Evolutionary conservation across 1,140 invertebrate species (phyloP).

Genomic region (Drosophila bocqueti): DNA sequence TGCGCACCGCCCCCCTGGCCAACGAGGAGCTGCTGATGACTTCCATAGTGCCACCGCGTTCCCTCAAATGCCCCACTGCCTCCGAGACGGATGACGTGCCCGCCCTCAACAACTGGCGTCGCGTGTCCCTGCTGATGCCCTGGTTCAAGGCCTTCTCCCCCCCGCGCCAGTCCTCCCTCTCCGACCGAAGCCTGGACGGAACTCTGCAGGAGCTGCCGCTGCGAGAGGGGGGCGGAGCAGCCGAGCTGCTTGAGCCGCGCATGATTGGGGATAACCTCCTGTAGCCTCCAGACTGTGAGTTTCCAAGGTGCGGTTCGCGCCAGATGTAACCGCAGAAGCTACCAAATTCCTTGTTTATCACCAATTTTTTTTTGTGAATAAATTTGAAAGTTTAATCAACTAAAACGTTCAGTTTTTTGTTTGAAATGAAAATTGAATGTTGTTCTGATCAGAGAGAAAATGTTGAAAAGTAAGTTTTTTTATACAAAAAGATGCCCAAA

Average conservation of each 20-base stretch:
- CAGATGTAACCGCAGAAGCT: background rate
- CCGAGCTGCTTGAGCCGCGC: background rate
- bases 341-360: background rate
- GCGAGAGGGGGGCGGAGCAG: background rate
- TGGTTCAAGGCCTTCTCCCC: slow-evolving; percentile 4
- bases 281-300: too few species aligned
- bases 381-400: slow-evolving; percentile 30
- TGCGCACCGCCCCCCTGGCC: slow-evolving; percentile 32
- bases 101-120: slow-evolving; percentile 7
- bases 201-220: background rate
- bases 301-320: too few species aligned
- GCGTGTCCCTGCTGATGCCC: slow-evolving; percentile 12
- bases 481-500: too few species aligned
- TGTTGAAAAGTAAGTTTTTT: too few species aligned
- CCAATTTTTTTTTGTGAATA: slow-evolving; percentile 37
- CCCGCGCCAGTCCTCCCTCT: too few species aligned
- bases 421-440: too few species aligned
- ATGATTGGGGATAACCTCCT: too few species aligned
- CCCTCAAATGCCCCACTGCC: background rate
- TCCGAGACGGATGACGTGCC: background rate
- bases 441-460: too few species aligned
- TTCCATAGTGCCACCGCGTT: background rate
- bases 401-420: too few species aligned
- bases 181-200: background rate
- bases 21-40: background rate